A percentile compares a stretch with the other conserved stretches of the same genome.
Evolutionary conservation across 2,113 vertebrate species (phyloP).

Genomic region (Morone chrysops): DNA sequence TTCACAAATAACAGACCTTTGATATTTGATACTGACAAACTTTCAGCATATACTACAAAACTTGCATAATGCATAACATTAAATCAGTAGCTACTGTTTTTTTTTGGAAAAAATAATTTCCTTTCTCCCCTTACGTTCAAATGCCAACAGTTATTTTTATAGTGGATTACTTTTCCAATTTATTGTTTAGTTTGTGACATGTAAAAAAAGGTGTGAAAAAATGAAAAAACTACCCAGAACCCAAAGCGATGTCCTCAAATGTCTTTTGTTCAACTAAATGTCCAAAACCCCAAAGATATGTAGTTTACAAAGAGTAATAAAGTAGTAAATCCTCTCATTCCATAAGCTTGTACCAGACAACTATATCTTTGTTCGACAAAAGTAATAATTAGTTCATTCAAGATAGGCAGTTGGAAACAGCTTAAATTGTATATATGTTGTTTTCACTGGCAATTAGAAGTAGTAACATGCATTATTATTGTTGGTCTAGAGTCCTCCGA

Average conservation of each 20-base stretch:
- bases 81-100: neutral
- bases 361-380: neutral
- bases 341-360: neutral
- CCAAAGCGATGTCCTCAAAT: neutral
- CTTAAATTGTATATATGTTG: neutral
- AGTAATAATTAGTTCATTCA: rapidly evolving
- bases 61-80: neutral
- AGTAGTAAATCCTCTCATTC: neutral
- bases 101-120: neutral
- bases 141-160: too few relatives aligned
- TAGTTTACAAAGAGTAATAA: neutral
- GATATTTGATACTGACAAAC: conserved; percentile 2
- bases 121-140: neutral
- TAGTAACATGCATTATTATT: neutral
- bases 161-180: too few relatives aligned
- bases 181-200: too few relatives aligned
- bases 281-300: neutral
- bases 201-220: too few relatives aligned
- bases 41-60: neutral
- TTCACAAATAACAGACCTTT: neutral
- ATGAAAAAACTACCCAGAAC: neutral
- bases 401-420: too few relatives aligned
- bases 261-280: neutral
- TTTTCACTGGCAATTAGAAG: neutral
- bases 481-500: conserved; percentile 24